Base-by-base conservation (phyloP, 2,888 invertebrate genomes). In the Metalampra italica region DNA sequence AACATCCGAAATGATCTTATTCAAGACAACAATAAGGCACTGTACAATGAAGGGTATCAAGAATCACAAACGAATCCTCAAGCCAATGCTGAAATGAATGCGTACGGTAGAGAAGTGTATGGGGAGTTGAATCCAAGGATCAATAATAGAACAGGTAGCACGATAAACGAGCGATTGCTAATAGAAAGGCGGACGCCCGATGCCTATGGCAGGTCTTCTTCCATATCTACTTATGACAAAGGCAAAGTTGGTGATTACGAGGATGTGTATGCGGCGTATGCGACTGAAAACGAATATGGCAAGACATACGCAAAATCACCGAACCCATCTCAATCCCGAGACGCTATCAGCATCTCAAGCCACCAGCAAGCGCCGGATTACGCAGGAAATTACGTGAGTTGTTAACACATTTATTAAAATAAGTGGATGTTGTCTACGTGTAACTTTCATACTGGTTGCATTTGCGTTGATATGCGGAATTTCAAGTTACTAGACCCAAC, bases 121-220 rank as follows among this genome's bases (percentile, higher is more conserved):
- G 83, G 86, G 11, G 87, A 87, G 59, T 52, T 78, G 14, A 78
- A 71, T 65, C 45, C 70, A 46, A 75, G 73, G 56, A 59, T 66
- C 8, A 22, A 22, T n/a, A 78, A 56, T 49, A 76, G 78, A 62
- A 56, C 74, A 3, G 71, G 70, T 12, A 76, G 65, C 64, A 65
- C 67, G 41, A 62, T 74, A 0, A 85, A 81, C 54, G 90, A 89
- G 55, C 70, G 86, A 45, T 63, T 88, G 37, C 45, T 81, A 36
- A 77, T 90, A 22, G 96, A 96, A 71, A 91, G 96, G 59, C 90
- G 96, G 57, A 96, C 96, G 0, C 96, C 96, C 0, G 96, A 96
- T 67, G 94, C 95, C 9, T 96, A 96, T 67, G 95, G 95, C 0
- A 86, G 94, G 54, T 93, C 94, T 36, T 81, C 79, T 38, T 75